Evolutionary conservation across 2,113 vertebrate genomes (phyloP), one percentile per base, ranked within the genome.

Genomic region (Archocentrus centrarchus): DNA sequence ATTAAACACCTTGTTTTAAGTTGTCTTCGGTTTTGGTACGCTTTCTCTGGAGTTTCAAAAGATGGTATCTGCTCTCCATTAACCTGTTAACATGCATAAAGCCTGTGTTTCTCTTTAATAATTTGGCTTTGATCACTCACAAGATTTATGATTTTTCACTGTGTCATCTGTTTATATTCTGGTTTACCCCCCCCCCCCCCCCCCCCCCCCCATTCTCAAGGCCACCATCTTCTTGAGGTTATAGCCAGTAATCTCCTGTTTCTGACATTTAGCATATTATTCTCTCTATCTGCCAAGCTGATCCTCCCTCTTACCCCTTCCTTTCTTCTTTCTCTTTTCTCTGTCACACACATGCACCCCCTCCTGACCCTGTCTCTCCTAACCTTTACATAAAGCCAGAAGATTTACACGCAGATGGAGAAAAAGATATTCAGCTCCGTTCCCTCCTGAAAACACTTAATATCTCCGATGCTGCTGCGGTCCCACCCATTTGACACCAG

Each of bases 381-480:
- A 88, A 93, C 90, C 89, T 90, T 91, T 89, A 75, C 81, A 62
- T 55, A 70, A 81, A 77, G 59, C 77, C 57, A 14, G 44, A 77
- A 11, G 64, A 85, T 86, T 82, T 76, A 78, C 50, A 87, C 4
- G 3, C 11, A 68, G 63, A 85, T 84, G 68, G 53, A 70, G 57
- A 59, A 76, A 61, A 24, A 79, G 37, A 63, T 59, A 47, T 75
- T 85, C 35, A 6, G 13, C 44, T 57, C 30, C 2, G 17, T 55
- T 64, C 15, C 18, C 37, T 61, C 44, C 59, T 79, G 70, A 87
- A 81, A 58, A 41, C 57, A 50, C 60, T 81, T 81, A 57, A 62
- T 61, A 59, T 79, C 55, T 70, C 6, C 1, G 57, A 77, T 13
- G n/a, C 18, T 8, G n/a, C 61, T 14, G 7, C 55, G 24, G 20